Base-by-base conservation (phyloP, 2,797 vertebrate genomes). In the Yasuhikotakia modesta region DNA sequence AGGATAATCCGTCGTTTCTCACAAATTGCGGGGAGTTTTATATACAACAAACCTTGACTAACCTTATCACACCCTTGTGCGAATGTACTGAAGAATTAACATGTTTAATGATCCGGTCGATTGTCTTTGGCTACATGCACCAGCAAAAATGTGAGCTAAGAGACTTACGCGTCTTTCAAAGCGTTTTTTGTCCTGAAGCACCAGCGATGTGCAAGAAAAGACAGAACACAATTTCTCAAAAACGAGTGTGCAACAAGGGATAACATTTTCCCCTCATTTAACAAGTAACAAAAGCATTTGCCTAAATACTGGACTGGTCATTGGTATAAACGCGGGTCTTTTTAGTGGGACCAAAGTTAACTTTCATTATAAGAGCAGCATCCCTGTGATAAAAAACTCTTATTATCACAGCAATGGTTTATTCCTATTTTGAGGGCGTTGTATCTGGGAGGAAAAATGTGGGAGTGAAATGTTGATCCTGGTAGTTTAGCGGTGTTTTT, bases 1-100 rank as follows among this genome's bases (percentile, higher is more conserved):
- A 67, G 84, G 88, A 90, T 93, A 91, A 92, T 93, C 91, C 87
- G 48, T 72, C 74, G 61, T 80, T 84, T 85, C 86, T 86, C 86
- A 84, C 79, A 80, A 27, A 84, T 83, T 81, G 85, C 82, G 70
- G 55, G 46, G 73, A 52, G 16, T 35, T n/a, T n/a, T 58, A 61
- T 27, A 11, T 8, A 67, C 75, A 43, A 78, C 74, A 82, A 80
- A 74, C 86, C 81, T 78, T 71, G 57, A 60, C 27, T 43, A n/a
- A 74, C 83, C 85, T 92, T 90, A 91, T 91, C 88, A 72, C 72
- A 65, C 73, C 70, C 74, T 85, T 70, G 45, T 58, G 77, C 80
- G 80, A 76, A 69, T 87, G 80, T 82, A 73, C 79, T 64, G 48
- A 70, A 70, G 48, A 7, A 88, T 92, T 91, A 89, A 80, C 88